phyloP scores from a whole-genome alignment of 2,888 invertebrate species.

The Orchestes rusci region DNA sequence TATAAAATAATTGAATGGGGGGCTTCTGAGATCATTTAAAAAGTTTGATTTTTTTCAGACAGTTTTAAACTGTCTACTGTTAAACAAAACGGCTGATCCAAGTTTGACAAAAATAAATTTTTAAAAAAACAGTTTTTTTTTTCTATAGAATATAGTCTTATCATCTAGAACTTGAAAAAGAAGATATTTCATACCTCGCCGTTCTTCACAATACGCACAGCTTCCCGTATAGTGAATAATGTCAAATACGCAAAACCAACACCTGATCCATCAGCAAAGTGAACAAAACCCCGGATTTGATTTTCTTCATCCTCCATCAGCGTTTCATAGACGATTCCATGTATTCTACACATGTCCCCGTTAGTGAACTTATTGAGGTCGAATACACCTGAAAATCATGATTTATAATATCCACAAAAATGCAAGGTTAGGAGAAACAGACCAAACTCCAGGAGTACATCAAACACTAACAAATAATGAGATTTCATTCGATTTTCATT shows the following conservation, averaged over 20 bases:
- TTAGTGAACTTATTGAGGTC: constrained; percentile 71
- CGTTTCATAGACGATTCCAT: constrained; percentile 70
- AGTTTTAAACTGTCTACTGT: no score
- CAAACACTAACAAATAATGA: no score
- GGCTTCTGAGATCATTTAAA: no score
- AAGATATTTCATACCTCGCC: constrained; percentile 49
- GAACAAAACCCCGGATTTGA: constrained; percentile 71
- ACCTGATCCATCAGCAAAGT: constrained; percentile 68
- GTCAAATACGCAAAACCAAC: constrained; percentile 70
- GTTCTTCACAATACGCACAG: constrained; percentile 72
- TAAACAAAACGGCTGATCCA: no score
- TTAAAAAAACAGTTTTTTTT: neutral
- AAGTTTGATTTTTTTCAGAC: no score
- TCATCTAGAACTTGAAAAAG: neutral
- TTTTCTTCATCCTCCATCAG: constrained; percentile 75
- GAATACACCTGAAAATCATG: constrained; percentile 56
- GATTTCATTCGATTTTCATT: no score
- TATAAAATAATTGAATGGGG: no score
- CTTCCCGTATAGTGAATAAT: constrained; percentile 69
- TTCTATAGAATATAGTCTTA: neutral
- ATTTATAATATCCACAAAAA: no score
- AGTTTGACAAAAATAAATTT: neutral
- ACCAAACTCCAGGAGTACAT: no score
- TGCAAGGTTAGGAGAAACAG: no score
- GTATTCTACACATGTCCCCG: constrained; percentile 70